Base-by-base conservation (phyloP, 1,140 invertebrate species). In the Leptopilina clavipes region DNA sequence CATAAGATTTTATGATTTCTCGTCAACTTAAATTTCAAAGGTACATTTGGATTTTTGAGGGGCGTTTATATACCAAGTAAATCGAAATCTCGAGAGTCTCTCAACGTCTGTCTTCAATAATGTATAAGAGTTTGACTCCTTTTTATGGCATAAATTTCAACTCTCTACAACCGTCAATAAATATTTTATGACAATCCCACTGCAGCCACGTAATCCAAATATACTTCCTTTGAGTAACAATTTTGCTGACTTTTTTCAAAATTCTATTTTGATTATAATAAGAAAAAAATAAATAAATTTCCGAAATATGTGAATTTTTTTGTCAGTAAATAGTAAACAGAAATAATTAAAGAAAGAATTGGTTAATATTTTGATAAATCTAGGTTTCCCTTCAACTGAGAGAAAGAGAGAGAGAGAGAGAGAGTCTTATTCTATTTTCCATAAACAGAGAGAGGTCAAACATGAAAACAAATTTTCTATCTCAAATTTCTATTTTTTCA, bases 41-140 rank as follows among this genome's bases (percentile, higher is more conserved):
- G 11, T 8, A n/a, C 59, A 31, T 31, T 65, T 65, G 14, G 22
- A 31, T 37, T 65, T 65, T n/a, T 31, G 0, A 1, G 9, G 59
- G 7, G 12, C 25, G 14, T 65, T 65, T 22, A 59, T 65, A 65
- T 65, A 65, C 48, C 14, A 52, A 52, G 48, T 52, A 52, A 52
- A 52, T 52, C 48, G 48, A 52, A 52, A 31, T 65, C 25, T 65
- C 11, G 25, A 3, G 59, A 65, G 59, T 65, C 59, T 37, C 59
- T 65, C 22, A 65, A 65, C 59, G 25, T n/a, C 59, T 59, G 52
- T 40, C 52, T 59, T 59, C 72, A 59, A 43, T 59, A 59, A 74
- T 74, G 73, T 75, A 45, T 75, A 59, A 43, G 70, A 56, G 48
- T 71, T 48, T 19, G 52, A 54, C 71, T 54, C 10, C 71, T 72